Percentiles rank a stretch among this genome's conserved stretches.
Conservation (phyloP, 2,888 invertebrate species). For the Harpalus rufipes region DNA sequence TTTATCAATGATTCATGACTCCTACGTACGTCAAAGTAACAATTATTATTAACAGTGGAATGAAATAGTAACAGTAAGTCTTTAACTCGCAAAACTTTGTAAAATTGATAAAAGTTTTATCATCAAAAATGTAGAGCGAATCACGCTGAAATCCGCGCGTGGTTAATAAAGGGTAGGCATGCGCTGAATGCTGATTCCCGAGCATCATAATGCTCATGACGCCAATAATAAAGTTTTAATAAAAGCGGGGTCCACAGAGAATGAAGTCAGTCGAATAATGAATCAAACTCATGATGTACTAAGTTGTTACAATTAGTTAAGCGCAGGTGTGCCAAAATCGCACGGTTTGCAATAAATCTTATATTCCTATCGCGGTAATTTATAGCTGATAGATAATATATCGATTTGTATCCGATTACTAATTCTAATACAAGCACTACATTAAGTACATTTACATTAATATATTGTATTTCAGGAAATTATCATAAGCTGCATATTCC, state of each 20-base stretch:
- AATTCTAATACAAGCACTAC: constrained; percentile 14
- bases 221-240: constrained; percentile 44
- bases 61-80: background rate
- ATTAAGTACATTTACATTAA: constrained; percentile 16
- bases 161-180: constrained; percentile 23
- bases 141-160: constrained; percentile 31
- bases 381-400: constrained; percentile 29
- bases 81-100: background rate
- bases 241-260: background rate
- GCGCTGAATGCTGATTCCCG: constrained; percentile 6
- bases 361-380: constrained; percentile 13
- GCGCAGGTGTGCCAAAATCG: constrained; percentile 32
- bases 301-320: constrained; percentile 21
- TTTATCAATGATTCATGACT: background rate
- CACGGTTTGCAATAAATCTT: constrained; percentile 18
- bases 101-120: constrained; percentile 1
- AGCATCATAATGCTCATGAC: constrained; percentile 23
- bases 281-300: constrained; percentile 18
- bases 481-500: background rate
- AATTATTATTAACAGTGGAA: background rate
- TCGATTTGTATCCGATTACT: constrained; percentile 12
- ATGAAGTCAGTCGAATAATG: constrained; percentile 26
- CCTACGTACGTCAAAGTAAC: background rate
- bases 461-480: background rate
- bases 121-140: constrained; percentile 5